phyloP scores from a whole-genome alignment of 1,140 invertebrate species.

The Cotesia glomerata region DNA sequence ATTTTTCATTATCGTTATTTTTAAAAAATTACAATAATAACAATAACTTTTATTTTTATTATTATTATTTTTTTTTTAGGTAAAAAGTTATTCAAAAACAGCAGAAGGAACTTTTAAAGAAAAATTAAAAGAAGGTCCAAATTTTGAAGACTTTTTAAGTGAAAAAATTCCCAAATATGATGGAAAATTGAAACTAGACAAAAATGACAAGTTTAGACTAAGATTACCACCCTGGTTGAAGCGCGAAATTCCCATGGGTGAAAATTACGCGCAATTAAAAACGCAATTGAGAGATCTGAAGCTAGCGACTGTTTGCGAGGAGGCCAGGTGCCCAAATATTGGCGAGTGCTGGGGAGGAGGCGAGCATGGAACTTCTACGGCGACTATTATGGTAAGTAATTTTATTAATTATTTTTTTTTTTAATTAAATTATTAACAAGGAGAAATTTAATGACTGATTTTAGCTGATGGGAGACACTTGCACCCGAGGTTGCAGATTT shows the following conservation, averaged over 20 bases:
- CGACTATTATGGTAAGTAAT: conserved; percentile 83
- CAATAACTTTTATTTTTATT: too few species aligned
- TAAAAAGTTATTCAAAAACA: conserved; percentile 38
- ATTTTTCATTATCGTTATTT: too few species aligned
- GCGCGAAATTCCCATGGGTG: conserved; percentile 89
- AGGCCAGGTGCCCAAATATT: conserved; percentile 98
- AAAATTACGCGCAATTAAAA: conserved; percentile 87
- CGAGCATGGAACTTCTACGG: conserved; percentile 83
- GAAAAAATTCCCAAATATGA: conserved; percentile 65
- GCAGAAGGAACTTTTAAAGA: conserved; percentile 45
- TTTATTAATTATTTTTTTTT: conserved; percentile 12
- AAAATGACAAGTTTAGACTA: conserved; percentile 80
- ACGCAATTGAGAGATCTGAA: conserved; percentile 86
- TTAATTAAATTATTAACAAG: background rate
- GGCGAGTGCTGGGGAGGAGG: conserved; percentile 99
- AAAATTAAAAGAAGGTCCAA: conserved; percentile 52
- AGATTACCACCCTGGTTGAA: conserved; percentile 97
- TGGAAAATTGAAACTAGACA: conserved; percentile 84
- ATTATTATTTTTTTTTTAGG: conserved; percentile 13
- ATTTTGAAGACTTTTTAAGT: conserved; percentile 54
- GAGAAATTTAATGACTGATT: conserved; percentile 29
- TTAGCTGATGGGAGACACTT: conserved; percentile 90
- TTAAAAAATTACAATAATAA: too few species aligned
- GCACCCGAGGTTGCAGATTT: conserved; percentile 92
- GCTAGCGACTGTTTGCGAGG: conserved; percentile 97